Conservation (phyloP, 2,888 invertebrate species). For the Salticus scenicus region DNA sequence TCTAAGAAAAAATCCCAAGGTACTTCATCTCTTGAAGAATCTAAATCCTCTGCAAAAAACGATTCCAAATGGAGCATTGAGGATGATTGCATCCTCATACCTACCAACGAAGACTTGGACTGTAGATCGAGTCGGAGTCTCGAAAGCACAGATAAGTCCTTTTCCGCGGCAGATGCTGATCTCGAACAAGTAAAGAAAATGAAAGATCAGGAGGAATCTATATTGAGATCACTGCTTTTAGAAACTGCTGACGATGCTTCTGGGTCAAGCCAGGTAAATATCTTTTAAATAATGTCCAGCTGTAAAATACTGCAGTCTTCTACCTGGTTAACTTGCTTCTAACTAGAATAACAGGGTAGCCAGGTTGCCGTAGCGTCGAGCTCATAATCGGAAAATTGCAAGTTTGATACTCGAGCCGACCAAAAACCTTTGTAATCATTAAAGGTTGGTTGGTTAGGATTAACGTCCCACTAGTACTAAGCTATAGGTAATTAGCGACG, state of each 20-base stretch:
- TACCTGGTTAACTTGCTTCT: no score
- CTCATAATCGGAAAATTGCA: no score
- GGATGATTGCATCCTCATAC: not conserved
- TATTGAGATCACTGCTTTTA: constrained; percentile 49
- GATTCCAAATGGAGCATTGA: not conserved
- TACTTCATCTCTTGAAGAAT: not conserved
- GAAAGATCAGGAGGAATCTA: constrained; percentile 41
- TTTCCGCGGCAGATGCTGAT: not conserved
- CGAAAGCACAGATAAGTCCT: not conserved
- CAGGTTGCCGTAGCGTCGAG: no score
- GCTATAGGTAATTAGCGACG: no score
- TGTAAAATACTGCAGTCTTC: no score
- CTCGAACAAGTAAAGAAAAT: constrained; percentile 1
- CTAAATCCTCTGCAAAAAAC: not conserved
- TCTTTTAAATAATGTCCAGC: no score
- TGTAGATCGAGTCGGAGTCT: not conserved
- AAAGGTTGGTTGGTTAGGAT: no score
- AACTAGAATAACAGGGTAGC: no score
- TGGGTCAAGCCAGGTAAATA: constrained; percentile 28
- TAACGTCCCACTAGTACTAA: no score
- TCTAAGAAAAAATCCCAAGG: not conserved
- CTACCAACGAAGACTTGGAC: not conserved
- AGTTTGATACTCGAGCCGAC: no score
- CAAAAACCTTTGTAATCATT: no score
- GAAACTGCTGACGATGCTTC: constrained; percentile 36